phyloP scores from a whole-genome alignment of 1,140 invertebrate species.

The Pogonomyrmex californicus region DNA sequence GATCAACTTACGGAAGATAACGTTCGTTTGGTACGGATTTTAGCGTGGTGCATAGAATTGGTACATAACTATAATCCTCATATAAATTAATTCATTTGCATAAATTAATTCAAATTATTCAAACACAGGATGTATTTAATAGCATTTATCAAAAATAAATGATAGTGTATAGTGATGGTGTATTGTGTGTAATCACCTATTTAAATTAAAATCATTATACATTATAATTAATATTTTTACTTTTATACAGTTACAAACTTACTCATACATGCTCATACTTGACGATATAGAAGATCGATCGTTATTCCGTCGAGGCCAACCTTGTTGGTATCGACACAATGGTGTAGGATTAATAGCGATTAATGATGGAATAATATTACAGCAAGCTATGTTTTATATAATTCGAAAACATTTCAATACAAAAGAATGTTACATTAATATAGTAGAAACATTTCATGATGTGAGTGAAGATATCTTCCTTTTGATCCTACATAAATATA shows the following conservation, averaged over 20 bases:
- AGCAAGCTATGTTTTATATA: constrained; percentile 92
- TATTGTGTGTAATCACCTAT: no score
- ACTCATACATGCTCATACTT: constrained; percentile 91
- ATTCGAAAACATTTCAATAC: constrained; percentile 92
- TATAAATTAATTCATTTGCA: not conserved
- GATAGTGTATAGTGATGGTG: no score
- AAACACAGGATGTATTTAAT: not conserved
- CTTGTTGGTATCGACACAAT: constrained; percentile 94
- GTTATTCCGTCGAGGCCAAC: constrained; percentile 92
- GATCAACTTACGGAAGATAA: constrained; percentile 92
- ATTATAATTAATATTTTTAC: no score
- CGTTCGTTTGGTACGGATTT: constrained; percentile 92
- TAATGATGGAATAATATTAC: constrained; percentile 95
- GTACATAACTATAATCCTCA: constrained; percentile 88
- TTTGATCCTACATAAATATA: no score
- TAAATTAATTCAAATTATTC: constrained; percentile 15
- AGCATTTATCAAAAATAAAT: no score
- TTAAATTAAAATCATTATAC: no score
- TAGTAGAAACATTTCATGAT: constrained; percentile 96
- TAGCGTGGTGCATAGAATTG: constrained; percentile 98
- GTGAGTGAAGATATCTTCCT: constrained; percentile 85
- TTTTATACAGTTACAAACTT: no score
- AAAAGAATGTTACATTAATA: constrained; percentile 92
- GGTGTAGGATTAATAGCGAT: constrained; percentile 92
- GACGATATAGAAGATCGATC: constrained; percentile 98